Evolutionary conservation across 2,113 vertebrate genomes (phyloP), one percentile per base, ranked within the genome.

Genomic region (Zosterops borbonicus): DNA sequence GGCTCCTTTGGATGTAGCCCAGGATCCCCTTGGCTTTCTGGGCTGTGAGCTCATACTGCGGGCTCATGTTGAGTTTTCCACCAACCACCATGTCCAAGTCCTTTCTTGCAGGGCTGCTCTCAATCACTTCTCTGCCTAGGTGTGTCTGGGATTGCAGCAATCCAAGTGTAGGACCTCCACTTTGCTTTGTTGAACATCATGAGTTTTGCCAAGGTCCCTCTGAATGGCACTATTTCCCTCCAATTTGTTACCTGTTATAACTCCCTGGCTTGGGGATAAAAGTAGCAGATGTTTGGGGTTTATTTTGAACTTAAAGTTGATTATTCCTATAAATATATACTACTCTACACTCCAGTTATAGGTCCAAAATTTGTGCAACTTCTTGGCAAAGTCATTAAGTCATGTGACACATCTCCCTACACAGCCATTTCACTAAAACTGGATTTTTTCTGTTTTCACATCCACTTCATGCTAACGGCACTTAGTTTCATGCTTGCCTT

Each of bases 1-100:
- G 0, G 0, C 2, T 76, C 47, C 21, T 76, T 62, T 47, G 22
- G 47, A 41, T 41, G 41, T 3, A 90, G 47, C 16, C 11, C n/a
- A 31, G 25, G 47, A 55, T 27, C 35, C 11, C n/a, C 5, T 23
- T 42, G 47, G 14, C 25, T 27, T 55, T 69, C 21, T 41, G 17
- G 9, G 13, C 47, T 35, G 8, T n/a, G 29, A 62, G 29, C 22
- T n/a, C 21, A 19, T 7, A 7, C 20, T 60, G 39, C 20, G 0
- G 2, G 16, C 23, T 52, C 77, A 10, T 4, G 24, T 25, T 0
- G 2, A 29, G 20, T n/a, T 67, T 82, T 75, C 63, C 39, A 46
- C 7, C 19, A n/a, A 6, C 10, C 28, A 39, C 5, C 23, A 9
- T 7, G 12, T 10, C 37, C 24, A 46, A 29, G 14, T 46, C 33